Conservation (phyloP, 2,797 vertebrate genomes). For the Melanitta fusca region DNA sequence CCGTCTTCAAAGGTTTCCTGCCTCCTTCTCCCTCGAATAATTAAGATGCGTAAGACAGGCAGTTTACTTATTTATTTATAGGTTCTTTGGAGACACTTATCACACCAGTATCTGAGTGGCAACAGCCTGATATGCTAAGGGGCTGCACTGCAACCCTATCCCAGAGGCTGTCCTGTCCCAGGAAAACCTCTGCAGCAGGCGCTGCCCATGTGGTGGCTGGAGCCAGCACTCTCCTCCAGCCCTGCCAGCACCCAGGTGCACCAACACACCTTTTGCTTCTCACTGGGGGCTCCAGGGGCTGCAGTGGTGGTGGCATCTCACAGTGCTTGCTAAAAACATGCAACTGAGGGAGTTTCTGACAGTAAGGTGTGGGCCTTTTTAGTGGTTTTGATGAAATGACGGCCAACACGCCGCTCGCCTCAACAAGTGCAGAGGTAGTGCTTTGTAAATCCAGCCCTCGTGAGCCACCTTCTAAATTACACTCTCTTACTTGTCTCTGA, state of each 20-base stretch:
- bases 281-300: neutral
- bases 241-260: rapidly evolving
- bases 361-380: neutral
- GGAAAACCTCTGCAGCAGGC: neutral
- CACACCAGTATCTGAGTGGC: neutral
- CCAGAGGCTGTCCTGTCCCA: neutral
- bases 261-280: neutral
- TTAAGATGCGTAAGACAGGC: neutral
- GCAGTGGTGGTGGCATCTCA: rapidly evolving
- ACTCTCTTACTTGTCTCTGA: neutral
- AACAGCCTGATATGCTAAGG: constrained; percentile 36
- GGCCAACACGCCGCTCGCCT: rapidly evolving
- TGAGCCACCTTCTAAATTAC: neutral
- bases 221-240: neutral
- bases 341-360: neutral
- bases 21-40: neutral
- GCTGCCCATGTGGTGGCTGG: rapidly evolving
- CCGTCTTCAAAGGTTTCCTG: neutral
- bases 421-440: neutral
- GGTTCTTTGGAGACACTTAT: constrained; percentile 9
- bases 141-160: neutral
- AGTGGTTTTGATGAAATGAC: neutral
- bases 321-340: neutral
- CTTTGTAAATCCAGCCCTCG: neutral
- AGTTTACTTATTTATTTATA: constrained; percentile 49